These are phyloP conservation scores for Mystacornis crossleyi DNA, from an alignment of 2,113 vertebrate genomes.

Conservation along the genomic window DNA sequence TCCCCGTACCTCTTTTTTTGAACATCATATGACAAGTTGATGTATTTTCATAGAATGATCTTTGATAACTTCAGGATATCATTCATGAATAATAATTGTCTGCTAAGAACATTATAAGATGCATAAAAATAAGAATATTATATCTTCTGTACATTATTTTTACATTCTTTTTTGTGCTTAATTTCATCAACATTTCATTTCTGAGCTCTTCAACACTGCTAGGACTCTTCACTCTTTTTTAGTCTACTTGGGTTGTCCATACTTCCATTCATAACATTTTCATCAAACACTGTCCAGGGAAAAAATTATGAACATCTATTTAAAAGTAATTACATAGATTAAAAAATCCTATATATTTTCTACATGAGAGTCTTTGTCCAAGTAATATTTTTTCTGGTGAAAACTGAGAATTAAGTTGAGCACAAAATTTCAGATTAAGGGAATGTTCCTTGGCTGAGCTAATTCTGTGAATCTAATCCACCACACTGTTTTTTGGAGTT, in stretches of 20 bases:
- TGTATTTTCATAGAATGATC: neutral
- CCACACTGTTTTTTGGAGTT: neutral
- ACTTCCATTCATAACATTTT: neutral
- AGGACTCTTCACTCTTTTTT: neutral
- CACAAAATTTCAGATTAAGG: neutral
- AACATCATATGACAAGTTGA: neutral
- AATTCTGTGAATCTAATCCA: neutral
- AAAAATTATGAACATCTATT: neutral
- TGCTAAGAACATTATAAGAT: neutral
- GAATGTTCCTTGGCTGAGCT: neutral
- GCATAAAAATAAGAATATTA: neutral
- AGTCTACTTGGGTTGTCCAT: neutral
- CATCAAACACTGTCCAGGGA: neutral
- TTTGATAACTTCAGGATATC: neutral
- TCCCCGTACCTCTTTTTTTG: neutral
- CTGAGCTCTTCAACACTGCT: neutral
- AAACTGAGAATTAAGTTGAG: neutral
- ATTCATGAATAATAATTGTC: neutral
- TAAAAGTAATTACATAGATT: neutral
- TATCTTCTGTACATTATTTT: neutral
- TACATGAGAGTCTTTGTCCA: neutral
- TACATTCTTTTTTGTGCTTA: neutral
- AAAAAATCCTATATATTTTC: neutral
- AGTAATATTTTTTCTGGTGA: neutral
- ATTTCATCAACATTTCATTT: neutral